Evolutionary conservation across 2,888 invertebrate species (phyloP).

Genomic region (Sialis fuliginosa): DNA sequence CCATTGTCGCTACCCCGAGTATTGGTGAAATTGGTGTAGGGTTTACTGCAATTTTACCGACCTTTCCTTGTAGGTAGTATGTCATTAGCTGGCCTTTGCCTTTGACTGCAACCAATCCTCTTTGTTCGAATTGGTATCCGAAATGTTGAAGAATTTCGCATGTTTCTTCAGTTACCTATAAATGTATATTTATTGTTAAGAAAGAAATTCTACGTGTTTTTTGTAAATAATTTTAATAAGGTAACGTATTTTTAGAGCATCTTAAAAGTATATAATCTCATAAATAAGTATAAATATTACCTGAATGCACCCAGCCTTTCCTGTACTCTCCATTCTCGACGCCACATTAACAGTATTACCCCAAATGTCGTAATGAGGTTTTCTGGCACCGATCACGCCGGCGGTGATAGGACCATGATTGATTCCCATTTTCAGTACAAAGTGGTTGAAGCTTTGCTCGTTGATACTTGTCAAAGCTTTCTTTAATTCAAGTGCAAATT

Average conservation of each 20-base stretch:
- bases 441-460: slow-evolving; percentile 90
- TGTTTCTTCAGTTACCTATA: slow-evolving; percentile 87
- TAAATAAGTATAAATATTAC: slow-evolving; percentile 27
- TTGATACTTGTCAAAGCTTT: slow-evolving; percentile 82
- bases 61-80: slow-evolving; percentile 63
- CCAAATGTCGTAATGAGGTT: slow-evolving; percentile 95
- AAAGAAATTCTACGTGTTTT: too few species aligned
- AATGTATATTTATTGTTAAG: slow-evolving; percentile 7
- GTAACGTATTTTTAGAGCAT: neutral
- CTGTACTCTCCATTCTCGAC: slow-evolving; percentile 94
- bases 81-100: slow-evolving; percentile 95
- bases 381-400: slow-evolving; percentile 86
- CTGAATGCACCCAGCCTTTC: slow-evolving; percentile 87
- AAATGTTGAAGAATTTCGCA: slow-evolving; percentile 74
- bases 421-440: slow-evolving; percentile 82
- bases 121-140: slow-evolving; percentile 84
- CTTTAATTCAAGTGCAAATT: slow-evolving; percentile 79
- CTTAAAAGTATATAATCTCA: too few species aligned
- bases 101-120: slow-evolving; percentile 89
- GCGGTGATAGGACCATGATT: slow-evolving; percentile 93
- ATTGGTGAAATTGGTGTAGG: slow-evolving; percentile 11
- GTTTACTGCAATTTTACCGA: slow-evolving; percentile 18
- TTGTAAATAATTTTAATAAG: too few species aligned
- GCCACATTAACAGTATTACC: slow-evolving; percentile 96
- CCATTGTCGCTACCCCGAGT: slow-evolving; percentile 18